These are phyloP conservation scores for Cydia amplana DNA, from an alignment of 1,140 invertebrate species.

Conservation along the genomic window DNA sequence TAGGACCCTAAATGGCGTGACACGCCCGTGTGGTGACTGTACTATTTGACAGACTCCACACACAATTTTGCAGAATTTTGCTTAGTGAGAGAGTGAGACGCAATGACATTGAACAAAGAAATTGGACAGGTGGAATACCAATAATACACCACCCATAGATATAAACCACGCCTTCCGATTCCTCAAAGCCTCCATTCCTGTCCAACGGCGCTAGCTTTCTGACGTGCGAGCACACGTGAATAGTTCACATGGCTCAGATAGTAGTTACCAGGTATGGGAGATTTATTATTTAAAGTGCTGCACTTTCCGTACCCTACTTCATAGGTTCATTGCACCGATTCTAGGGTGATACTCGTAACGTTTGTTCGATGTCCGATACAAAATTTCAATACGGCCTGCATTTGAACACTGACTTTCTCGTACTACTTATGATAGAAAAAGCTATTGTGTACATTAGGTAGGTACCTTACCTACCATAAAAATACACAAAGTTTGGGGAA, in stretches of 20 bases:
- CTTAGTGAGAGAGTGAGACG: too few relatives aligned
- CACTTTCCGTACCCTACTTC: slow-evolving; percentile 42
- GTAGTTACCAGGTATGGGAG: slow-evolving; percentile 56
- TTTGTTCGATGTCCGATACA: not conserved
- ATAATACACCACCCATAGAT: too few relatives aligned
- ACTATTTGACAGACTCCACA: too few relatives aligned
- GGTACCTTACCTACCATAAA: too few relatives aligned
- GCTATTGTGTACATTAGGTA: too few relatives aligned
- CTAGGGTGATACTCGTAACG: slow-evolving; percentile 8
- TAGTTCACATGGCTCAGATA: slow-evolving; percentile 41
- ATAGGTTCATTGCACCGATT: slow-evolving; percentile 44
- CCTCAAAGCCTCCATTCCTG: slow-evolving; percentile 35
- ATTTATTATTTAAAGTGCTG: slow-evolving; percentile 59
- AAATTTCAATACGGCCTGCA: not conserved
- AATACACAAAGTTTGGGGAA: too few relatives aligned
- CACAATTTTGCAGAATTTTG: too few relatives aligned
- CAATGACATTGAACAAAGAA: too few relatives aligned
- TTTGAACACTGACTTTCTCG: not conserved
- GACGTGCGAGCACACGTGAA: slow-evolving; percentile 43
- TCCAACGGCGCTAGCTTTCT: slow-evolving; percentile 35
- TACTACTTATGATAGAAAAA: too few relatives aligned
- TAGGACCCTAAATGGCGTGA: too few relatives aligned
- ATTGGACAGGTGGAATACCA: too few relatives aligned
- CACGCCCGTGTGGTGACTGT: too few relatives aligned
- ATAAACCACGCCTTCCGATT: slow-evolving; percentile 12